phyloP scores from a whole-genome alignment of 2,113 vertebrate genomes.

The Barbus barbus region DNA sequence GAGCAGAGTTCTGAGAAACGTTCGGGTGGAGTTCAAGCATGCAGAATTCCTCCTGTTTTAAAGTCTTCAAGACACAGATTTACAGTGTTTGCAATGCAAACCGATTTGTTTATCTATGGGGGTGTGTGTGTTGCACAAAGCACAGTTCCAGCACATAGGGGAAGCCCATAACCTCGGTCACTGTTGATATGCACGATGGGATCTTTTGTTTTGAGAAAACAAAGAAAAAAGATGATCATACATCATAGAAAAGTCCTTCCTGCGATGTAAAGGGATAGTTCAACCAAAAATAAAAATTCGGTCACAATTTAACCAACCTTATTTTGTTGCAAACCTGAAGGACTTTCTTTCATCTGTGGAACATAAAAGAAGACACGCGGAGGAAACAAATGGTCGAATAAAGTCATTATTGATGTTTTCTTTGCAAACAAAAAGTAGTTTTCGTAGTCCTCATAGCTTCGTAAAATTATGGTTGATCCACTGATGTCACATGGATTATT shows the following conservation, averaged over 20 bases:
- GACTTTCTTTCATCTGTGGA: not conserved
- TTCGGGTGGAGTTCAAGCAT: conserved; percentile 37
- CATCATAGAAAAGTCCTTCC: not conserved
- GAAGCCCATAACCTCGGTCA: not conserved
- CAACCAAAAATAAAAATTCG: not conserved
- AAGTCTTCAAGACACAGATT: conserved; percentile 18
- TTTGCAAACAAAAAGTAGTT: too few relatives aligned
- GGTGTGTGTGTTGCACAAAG: not conserved
- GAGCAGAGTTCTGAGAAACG: conserved; percentile 43
- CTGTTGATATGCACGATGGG: not conserved
- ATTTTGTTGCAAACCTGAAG: not conserved
- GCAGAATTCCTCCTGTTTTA: conserved; percentile 17
- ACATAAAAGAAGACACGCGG: not conserved
- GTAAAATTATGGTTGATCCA: too few relatives aligned
- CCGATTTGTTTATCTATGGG: not conserved
- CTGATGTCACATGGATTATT: too few relatives aligned
- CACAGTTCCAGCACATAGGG: not conserved
- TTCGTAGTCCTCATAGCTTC: too few relatives aligned
- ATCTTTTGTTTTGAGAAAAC: conserved; percentile 5
- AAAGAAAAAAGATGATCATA: not conserved
- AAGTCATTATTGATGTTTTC: too few relatives aligned
- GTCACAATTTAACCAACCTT: not conserved
- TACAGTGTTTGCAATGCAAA: conserved; percentile 36
- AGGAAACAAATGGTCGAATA: too few relatives aligned
- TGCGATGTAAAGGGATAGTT: not conserved